Base-by-base conservation (phyloP, 2,797 vertebrate species). In the Enteromius paludinosus region DNA sequence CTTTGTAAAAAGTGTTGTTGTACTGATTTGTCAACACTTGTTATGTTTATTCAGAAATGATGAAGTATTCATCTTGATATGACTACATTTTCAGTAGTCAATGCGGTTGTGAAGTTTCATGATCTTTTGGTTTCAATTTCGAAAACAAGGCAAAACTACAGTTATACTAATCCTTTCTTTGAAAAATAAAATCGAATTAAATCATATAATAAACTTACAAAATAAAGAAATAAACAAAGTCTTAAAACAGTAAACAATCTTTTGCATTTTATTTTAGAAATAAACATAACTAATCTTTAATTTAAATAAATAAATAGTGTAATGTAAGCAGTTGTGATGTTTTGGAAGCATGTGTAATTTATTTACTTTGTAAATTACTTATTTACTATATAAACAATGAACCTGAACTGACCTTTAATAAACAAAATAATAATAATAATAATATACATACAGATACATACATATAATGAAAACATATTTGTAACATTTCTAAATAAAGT, bases 251-350 rank as follows among this genome's bases (percentile, higher is more conserved):
- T 65, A 35, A 65, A 65, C 62, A 65, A 35, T 68, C 0, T 43
- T 43, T 69, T 2, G 3, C 3, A 7, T 45, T 47, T 18, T 4
- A 10, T n/a, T n/a, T 54, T 54, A 23, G 20, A n/a, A 62, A 28
- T 70, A 70, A 45, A 47, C 7, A 25, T 25, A 18, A 70, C 23
- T 18, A 9, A 47, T 5, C 28, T 72, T 52, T 15, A 33, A 4
- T n/a, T 72, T 20, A 70, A 72, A 73, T 52, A 33, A 69, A 45
- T 28, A 10, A 52, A 72, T 33, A 14, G 25, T 52, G 47, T 72
- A 30, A 54, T 52, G 1, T 33, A 4, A 62, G 28, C 25, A 9
- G 15, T 33, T 62, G 15, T 33, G 2, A 8, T 1, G 2, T 62
- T 30, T 61, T 62, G 10, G 5, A 62, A 9, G 5, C 3, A 62